Evolutionary conservation across 2,888 invertebrate genomes (phyloP).

Genomic region (Uloborus plumipes): DNA sequence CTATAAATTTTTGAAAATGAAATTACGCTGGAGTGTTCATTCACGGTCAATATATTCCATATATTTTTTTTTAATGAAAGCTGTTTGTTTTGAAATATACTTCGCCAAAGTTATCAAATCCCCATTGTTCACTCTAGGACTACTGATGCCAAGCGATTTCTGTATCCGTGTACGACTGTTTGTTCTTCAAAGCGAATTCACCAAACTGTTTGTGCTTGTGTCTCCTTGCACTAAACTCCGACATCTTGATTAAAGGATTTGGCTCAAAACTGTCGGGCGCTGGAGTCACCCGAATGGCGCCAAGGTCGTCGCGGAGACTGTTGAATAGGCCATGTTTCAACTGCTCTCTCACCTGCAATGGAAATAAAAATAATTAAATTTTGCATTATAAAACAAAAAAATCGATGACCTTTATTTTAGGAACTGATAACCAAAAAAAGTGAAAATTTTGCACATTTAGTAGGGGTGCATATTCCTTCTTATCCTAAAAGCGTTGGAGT

Average conservation of each 20-base stretch:
- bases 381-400: too few relatives aligned
- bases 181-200: background rate
- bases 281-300: conserved; percentile 38
- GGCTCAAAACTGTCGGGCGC: conserved; percentile 21
- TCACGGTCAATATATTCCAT: too few relatives aligned
- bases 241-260: conserved; percentile 20
- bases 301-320: conserved; percentile 30
- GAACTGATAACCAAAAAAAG: too few relatives aligned
- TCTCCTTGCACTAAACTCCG: conserved; percentile 20
- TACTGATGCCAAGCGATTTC: conserved; percentile 26
- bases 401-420: too few relatives aligned
- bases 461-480: too few relatives aligned
- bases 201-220: conserved; percentile 19
- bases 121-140: background rate
- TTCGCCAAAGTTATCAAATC: too few relatives aligned
- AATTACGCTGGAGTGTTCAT: too few relatives aligned
- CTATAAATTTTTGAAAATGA: too few relatives aligned
- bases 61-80: too few relatives aligned
- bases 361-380: background rate
- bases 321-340: conserved; percentile 34
- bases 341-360: conserved; percentile 26
- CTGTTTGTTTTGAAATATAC: too few relatives aligned
- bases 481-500: too few relatives aligned
- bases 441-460: too few relatives aligned
- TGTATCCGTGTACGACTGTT: background rate